Conservation (phyloP, 2,797 vertebrate species). For the Pitangus sulphuratus region DNA sequence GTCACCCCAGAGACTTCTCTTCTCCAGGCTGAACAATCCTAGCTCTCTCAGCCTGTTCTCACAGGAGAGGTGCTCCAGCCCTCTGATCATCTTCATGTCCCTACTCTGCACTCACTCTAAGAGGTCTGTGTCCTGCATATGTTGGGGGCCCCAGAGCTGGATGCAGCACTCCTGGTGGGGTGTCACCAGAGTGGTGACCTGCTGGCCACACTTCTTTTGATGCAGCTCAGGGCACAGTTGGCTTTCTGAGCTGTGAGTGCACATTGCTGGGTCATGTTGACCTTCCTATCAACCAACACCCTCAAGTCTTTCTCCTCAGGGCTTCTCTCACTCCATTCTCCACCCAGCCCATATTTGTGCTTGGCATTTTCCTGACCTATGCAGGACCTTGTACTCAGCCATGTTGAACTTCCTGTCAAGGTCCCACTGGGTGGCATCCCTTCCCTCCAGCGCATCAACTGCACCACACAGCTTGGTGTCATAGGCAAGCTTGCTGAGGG, state of each 20-base stretch:
- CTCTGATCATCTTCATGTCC: not conserved
- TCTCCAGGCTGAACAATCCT: not conserved
- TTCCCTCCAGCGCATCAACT: not conserved
- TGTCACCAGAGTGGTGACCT: not conserved
- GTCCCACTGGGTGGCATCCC: not conserved
- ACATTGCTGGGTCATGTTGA: not conserved
- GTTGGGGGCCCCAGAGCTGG: not conserved
- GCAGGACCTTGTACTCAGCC: not conserved
- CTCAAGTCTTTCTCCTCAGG: not conserved
- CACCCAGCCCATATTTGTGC: not conserved
- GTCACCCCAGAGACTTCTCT: not conserved
- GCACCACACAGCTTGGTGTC: not conserved
- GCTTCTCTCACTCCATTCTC: not conserved
- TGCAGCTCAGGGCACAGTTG: not conserved
- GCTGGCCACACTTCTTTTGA: not conserved
- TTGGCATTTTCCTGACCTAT: not conserved
- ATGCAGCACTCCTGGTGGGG: not conserved
- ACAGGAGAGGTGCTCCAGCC: not conserved
- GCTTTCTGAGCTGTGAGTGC: not conserved
- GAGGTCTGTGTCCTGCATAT: not conserved
- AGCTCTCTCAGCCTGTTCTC: not conserved
- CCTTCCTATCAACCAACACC: not conserved
- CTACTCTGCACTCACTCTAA: not conserved
- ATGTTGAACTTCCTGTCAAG: not conserved
- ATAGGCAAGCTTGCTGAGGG: not conserved